Conservation (phyloP, 2,888 invertebrate genomes). For the Chloroclysta siterata region DNA sequence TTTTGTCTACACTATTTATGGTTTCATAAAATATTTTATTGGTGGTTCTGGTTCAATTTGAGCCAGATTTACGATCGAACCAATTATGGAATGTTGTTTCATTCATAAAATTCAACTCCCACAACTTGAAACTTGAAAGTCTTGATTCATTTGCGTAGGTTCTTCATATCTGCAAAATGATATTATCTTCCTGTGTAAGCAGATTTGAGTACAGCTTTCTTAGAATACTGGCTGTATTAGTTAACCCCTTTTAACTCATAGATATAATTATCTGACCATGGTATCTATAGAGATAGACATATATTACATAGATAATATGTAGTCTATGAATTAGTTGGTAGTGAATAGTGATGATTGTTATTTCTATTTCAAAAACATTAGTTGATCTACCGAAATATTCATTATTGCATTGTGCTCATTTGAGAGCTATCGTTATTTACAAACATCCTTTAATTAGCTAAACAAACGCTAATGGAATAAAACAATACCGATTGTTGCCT, state of each 20-base stretch:
- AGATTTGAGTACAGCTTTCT: slow-evolving; percentile 10
- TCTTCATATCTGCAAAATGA: slow-evolving; percentile 44
- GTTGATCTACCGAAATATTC: not conserved
- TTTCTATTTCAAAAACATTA: not conserved
- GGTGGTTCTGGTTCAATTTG: slow-evolving; percentile 20
- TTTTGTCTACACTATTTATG: slow-evolving; percentile 15
- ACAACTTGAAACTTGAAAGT: slow-evolving; percentile 25
- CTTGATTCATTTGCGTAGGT: slow-evolving; percentile 40
- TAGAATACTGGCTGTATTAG: slow-evolving; percentile 1
- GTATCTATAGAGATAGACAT: no score
- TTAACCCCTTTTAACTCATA: not conserved
- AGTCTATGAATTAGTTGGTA: not conserved
- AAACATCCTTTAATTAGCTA: slow-evolving; percentile 37
- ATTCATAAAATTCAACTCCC: slow-evolving; percentile 30
- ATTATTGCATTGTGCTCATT: slow-evolving; percentile 6
- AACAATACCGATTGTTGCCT: slow-evolving; percentile 58
- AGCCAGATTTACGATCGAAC: slow-evolving; percentile 36
- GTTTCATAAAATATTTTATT: slow-evolving; percentile 18
- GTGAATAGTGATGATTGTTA: not conserved
- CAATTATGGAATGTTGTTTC: slow-evolving; percentile 34
- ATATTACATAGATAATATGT: no score
- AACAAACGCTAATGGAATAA: slow-evolving; percentile 45
- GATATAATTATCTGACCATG: no score
- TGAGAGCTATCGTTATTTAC: slow-evolving; percentile 26
- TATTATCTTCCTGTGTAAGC: slow-evolving; percentile 40